A percentile compares a stretch with the other conserved stretches of the same genome.
phyloP scores from a whole-genome alignment of 2,797 vertebrate genomes.

The Hipposideros larvatus region DNA sequence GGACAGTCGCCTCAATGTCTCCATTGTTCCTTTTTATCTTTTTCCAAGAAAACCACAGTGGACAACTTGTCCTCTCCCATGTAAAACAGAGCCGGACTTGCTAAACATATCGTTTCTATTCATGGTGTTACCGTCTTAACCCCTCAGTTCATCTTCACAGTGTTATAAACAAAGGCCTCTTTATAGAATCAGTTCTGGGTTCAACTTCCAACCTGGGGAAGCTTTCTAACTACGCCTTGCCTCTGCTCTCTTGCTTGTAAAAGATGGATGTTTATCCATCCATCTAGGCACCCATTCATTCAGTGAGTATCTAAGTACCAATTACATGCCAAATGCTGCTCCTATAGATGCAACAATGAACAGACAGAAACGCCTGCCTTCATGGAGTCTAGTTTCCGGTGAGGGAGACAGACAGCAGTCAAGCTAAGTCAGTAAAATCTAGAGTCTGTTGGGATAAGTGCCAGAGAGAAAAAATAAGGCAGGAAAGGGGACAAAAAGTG shows the following conservation, averaged over 20 bases:
- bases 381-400: neutral
- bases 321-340: fast-evolving
- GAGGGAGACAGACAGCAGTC: neutral
- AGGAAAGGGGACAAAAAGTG: neutral
- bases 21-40: neutral
- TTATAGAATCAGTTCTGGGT: neutral
- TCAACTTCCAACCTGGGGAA: neutral
- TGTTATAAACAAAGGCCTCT: neutral
- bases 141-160: neutral
- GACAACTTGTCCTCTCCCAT: neutral
- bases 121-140: neutral
- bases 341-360: neutral
- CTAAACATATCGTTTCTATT: neutral
- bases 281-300: neutral
- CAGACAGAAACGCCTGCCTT: neutral
- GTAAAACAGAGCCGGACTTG: neutral
- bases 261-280: neutral
- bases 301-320: neutral
- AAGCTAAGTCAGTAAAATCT: neutral
- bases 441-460: neutral
- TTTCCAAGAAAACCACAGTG: neutral
- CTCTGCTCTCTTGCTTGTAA: neutral
- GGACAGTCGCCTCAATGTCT: neutral
- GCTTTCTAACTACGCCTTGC: neutral
- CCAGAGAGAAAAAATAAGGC: neutral